A percentile compares a stretch with the other conserved stretches of the same genome.
phyloP scores from a whole-genome alignment of 2,888 invertebrate genomes.

The Itoplectis maculator region DNA sequence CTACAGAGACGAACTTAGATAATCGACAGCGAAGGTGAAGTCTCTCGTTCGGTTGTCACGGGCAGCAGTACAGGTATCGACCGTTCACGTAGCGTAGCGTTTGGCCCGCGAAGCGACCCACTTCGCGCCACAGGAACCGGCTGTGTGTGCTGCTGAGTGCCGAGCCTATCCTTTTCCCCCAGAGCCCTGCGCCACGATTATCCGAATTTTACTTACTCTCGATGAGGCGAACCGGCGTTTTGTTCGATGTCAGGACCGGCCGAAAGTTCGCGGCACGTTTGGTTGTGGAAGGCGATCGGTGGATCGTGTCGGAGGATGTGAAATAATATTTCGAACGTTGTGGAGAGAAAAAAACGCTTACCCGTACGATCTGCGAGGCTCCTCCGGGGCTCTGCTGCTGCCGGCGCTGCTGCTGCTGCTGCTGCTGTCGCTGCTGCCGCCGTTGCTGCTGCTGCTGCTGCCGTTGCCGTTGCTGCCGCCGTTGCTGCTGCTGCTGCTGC shows the following conservation, averaged over 20 bases:
- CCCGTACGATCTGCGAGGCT: constrained; percentile 56
- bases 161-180: not conserved
- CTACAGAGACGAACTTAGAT: not conserved
- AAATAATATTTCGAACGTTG: constrained; percentile 34
- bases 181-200: constrained; percentile 2
- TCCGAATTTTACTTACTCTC: constrained; percentile 18
- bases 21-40: not conserved
- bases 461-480: constrained; percentile 47
- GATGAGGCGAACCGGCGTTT: constrained; percentile 14
- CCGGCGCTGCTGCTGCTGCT: constrained; percentile 29
- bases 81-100: constrained; percentile 14
- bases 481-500: constrained; percentile 32
- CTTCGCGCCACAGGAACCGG: constrained; percentile 50
- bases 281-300: constrained; percentile 1
- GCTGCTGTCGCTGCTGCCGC: constrained; percentile 37
- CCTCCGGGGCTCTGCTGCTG: constrained; percentile 43
- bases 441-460: constrained; percentile 31
- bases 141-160: not conserved
- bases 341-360: constrained; percentile 38
- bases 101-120: constrained; percentile 45
- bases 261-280: not conserved
- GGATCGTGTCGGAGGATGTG: constrained; percentile 17
- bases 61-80: constrained; percentile 41
- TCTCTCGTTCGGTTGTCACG: not conserved
- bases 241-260: not conserved